Evolutionary conservation across 1,140 invertebrate species (phyloP), one percentile per base, ranked within the genome.

Genomic region (Atta cephalotes): DNA sequence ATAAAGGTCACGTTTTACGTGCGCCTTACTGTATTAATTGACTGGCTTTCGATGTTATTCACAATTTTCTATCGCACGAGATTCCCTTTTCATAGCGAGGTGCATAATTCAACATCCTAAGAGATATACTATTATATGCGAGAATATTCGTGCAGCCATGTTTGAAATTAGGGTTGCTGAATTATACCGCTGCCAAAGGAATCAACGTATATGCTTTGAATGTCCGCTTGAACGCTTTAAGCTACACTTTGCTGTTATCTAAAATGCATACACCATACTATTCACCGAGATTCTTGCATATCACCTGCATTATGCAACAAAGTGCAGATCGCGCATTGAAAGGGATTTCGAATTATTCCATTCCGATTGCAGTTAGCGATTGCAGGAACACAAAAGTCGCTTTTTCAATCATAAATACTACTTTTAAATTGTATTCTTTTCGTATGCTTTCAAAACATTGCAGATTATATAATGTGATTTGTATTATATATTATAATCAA

Each of bases 151-250:
- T 70, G 78, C 45, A 68, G 35, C 70, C 31, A 74, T 60, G 68
- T 60, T 72, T 74, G 56, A 60, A 82, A 74, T 82, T 82, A 74
- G 45, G 25, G 56, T 31, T 62, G 56, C 56, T 74, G 45, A 63
- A 84, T 76, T 76, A 39, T 39, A 82, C n/a, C 68, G 28, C 51
- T 72, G 56, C 56, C 53, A 49, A 74, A 82, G 25, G 53, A 60
- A 39, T 84, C 68, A 35, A 74, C 71, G 39, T 76, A 25, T 58
- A 51, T 62, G 80, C 70, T 84, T 84, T 84, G 25, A 76, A 56
- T 84, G 80, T 84, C 70, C 70, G 70, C 80, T 84, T 84, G 25
- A 84, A 84, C 80, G 80, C 80, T 84, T 81, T 76, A 62, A 84
- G 58, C 80, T 62, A 84, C 56, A 82, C 80, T 51, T 76, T 49